Conservation (phyloP, 1,140 invertebrate genomes). For the Globodera ellingtonae region DNA sequence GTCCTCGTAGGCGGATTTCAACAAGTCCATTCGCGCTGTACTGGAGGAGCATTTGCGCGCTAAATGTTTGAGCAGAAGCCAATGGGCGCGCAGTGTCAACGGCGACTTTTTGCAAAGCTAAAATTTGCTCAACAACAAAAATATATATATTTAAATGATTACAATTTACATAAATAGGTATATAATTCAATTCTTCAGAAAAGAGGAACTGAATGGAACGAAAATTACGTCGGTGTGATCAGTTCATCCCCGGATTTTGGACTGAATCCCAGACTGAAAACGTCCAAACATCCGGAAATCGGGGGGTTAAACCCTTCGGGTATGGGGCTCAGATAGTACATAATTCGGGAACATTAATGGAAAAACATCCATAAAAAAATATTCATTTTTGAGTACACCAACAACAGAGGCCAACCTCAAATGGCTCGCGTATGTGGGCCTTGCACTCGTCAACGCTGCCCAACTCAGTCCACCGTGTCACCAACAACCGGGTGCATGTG, state of each 20-base stretch:
- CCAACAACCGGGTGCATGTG: not conserved
- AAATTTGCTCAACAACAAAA: not conserved
- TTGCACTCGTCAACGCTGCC: not conserved
- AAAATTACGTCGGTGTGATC: not conserved
- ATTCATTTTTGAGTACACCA: too few relatives aligned
- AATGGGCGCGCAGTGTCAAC: slow-evolving; percentile 18
- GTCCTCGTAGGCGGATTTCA: slow-evolving; percentile 21
- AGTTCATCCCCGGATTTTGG: too few relatives aligned
- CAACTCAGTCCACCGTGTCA: not conserved
- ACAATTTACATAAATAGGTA: not conserved
- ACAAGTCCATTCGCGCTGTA: not conserved
- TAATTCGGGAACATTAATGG: too few relatives aligned
- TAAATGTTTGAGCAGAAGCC: slow-evolving; percentile 22
- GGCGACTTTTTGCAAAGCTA: slow-evolving; percentile 22
- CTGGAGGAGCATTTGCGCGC: slow-evolving; percentile 4
- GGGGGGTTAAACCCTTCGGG: too few relatives aligned
- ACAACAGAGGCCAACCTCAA: not conserved
- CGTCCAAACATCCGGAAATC: too few relatives aligned
- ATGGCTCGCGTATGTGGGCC: not conserved
- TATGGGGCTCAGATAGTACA: too few relatives aligned
- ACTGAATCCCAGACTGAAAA: too few relatives aligned
- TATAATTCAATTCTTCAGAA: not conserved
- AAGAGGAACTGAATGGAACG: not conserved
- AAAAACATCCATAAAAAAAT: too few relatives aligned
- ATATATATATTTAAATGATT: not conserved